phyloP scores from a whole-genome alignment of 2,888 invertebrate species.

The Ectemnius lituratus region DNA sequence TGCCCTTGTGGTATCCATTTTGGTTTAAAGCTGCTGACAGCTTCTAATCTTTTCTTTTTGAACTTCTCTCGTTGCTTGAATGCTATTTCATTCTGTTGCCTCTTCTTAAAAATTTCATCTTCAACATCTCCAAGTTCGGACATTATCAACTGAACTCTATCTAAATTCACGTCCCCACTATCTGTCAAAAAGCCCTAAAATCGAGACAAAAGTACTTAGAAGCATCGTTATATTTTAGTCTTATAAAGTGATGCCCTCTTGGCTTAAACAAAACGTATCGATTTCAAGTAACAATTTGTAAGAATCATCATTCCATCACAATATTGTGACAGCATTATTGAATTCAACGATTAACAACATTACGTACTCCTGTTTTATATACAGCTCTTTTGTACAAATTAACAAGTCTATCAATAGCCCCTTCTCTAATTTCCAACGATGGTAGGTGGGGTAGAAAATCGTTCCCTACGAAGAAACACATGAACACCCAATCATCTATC shows the following conservation, averaged over 20 bases:
- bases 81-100: constrained; percentile 91
- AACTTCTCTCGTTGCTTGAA: constrained; percentile 89
- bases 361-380: constrained; percentile 90
- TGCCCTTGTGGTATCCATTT: constrained; percentile 87
- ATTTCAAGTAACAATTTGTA: neutral
- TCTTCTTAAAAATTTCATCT: constrained; percentile 96
- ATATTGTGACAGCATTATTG: neutral
- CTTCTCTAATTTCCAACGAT: constrained; percentile 97
- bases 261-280: neutral
- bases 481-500: constrained; percentile 98
- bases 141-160: constrained; percentile 96
- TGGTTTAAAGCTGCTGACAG: constrained; percentile 81
- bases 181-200: constrained; percentile 94
- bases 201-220: neutral
- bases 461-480: constrained; percentile 99
- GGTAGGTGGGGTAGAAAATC: constrained; percentile 99
- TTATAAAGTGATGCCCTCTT: constrained; percentile 10
- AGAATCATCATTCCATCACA: neutral
- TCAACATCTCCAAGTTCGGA: constrained; percentile 95
- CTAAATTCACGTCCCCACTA: constrained; percentile 95
- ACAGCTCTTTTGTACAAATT: constrained; percentile 96
- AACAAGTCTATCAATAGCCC: constrained; percentile 96
- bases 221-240: constrained; percentile 3
- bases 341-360: constrained; percentile 15
- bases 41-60: constrained; percentile 81